Evolutionary conservation across 2,113 vertebrate species (phyloP), one percentile per base, ranked within the genome.

Genomic region (Otis tarda): DNA sequence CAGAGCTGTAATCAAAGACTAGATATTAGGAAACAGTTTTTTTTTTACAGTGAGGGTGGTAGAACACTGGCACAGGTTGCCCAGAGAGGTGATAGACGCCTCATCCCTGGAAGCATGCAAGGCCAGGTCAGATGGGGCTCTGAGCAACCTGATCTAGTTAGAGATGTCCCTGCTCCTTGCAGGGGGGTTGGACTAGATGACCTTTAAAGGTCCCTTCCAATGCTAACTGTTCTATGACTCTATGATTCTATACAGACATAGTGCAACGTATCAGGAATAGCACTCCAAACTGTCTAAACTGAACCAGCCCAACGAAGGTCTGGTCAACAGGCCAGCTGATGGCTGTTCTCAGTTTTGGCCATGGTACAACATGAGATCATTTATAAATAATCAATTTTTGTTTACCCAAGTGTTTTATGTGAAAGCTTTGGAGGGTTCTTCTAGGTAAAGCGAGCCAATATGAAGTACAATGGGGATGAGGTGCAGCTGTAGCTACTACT

Each of bases 321-420:
- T 95, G 79, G 30, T 39, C 33, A 24, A 74, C 12, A 82, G 63
- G 39, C 68, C 20, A 20, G 9, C 18, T 88, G 68, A 86, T 77
- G 71, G 65, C 77, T 93, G 60, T 84, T 96, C 81, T 96, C 86
- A 91, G 83, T 93, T 94, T 97, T 91, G 95, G 77, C 85, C 43
- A 14, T 43, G 71, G 71, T 85, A 91, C 77, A 94, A 45, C n/a
- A 92, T 63, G 88, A 97, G 67, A 39, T 95, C 74, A 88, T 59
- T 83, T 83, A 64, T 79, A 94, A 97, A 94, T 33, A 80, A 89
- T 3, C 3, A 47, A 37, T 55, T 68, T 91, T 49, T 89, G 68
- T 97, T 97, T 92, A 94, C 83, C 45, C 63, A 77, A 19, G 3
- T n/a, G 31, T 95, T 96, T 74, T 28, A 57, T 55, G 70, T 71